These are phyloP conservation scores for Diarsia rubi DNA, from an alignment of 2,888 invertebrate species.

Conservation along the genomic window DNA sequence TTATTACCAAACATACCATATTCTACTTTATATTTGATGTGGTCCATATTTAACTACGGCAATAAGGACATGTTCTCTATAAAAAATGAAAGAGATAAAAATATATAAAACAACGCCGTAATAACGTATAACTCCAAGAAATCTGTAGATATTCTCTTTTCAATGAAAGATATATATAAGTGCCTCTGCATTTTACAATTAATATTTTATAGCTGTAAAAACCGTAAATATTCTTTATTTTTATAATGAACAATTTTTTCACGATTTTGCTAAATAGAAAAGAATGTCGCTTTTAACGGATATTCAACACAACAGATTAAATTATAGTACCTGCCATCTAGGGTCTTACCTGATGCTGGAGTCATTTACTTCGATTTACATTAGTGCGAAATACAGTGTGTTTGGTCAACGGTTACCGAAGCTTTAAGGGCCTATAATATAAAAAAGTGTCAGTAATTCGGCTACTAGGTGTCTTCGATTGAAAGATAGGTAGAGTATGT, in stretches of 20 bases:
- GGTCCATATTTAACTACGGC: conserved; percentile 7
- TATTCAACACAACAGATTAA: neutral
- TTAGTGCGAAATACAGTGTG: neutral
- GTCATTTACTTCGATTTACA: conserved; percentile 1
- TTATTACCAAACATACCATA: neutral
- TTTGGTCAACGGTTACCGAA: no score
- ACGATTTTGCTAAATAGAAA: conserved; percentile 24
- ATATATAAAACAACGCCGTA: neutral
- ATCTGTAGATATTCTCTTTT: conserved; percentile 13
- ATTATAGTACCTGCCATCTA: conserved; percentile 1
- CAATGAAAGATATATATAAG: conserved; percentile 32
- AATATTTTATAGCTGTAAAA: conserved; percentile 24
- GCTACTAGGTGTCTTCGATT: no score
- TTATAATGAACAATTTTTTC: conserved; percentile 32
- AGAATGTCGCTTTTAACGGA: conserved; percentile 11
- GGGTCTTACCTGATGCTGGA: neutral
- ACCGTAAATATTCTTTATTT: conserved; percentile 39
- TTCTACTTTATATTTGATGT: conserved; percentile 6
- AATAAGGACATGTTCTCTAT: neutral
- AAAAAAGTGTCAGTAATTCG: no score
- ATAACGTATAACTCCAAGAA: conserved; percentile 10
- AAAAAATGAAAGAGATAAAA: conserved; percentile 4
- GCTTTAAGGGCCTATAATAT: no score
- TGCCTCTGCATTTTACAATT: conserved; percentile 49
- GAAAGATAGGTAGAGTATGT: no score